These are phyloP conservation scores for Saccostrea echinata DNA, from an alignment of 1,140 invertebrate genomes.

Conservation along the genomic window DNA sequence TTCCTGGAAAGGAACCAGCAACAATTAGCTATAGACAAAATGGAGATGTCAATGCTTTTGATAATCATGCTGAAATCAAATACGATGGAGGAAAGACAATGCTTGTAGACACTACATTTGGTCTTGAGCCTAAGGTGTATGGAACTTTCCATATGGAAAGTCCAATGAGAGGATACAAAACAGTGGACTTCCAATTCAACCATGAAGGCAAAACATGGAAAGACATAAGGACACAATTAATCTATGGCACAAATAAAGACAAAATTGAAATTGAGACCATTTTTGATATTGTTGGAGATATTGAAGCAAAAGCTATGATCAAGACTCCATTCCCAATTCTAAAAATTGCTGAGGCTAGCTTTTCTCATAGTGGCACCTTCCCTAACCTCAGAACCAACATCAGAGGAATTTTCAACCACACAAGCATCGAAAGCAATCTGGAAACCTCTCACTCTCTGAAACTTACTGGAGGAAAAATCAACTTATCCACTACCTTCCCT, in stretches of 20 bases:
- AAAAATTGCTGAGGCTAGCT: slow-evolving; percentile 48
- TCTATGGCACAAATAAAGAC: slow-evolving; percentile 64
- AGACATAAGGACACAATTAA: slow-evolving; percentile 55
- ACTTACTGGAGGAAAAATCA: slow-evolving; percentile 50
- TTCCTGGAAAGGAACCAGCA: slow-evolving; percentile 56
- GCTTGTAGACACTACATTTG: slow-evolving; percentile 56
- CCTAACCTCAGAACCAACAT: slow-evolving; percentile 47
- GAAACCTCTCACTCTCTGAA: slow-evolving; percentile 36
- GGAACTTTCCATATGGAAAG: slow-evolving; percentile 59
- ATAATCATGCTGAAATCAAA: slow-evolving; percentile 48
- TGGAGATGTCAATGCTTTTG: slow-evolving; percentile 41
- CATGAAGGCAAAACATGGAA: slow-evolving; percentile 58
- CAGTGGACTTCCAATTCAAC: slow-evolving; percentile 55
- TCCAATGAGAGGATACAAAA: slow-evolving; percentile 63
- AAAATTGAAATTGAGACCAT: slow-evolving; percentile 60
- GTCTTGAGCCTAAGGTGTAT: slow-evolving; percentile 48
- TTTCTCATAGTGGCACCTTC: slow-evolving; percentile 48
- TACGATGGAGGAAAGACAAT: slow-evolving; percentile 50
- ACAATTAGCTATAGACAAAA: slow-evolving; percentile 45
- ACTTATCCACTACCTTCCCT: slow-evolving; percentile 31
- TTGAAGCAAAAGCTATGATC: slow-evolving; percentile 50
- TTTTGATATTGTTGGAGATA: slow-evolving; percentile 44
- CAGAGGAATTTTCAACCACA: slow-evolving; percentile 49
- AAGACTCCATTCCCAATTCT: slow-evolving; percentile 51
- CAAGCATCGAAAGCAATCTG: slow-evolving; percentile 13